Evolutionary conservation across 2,797 vertebrate species (phyloP).

Genomic region (Mormyrus proboscirostris): DNA sequence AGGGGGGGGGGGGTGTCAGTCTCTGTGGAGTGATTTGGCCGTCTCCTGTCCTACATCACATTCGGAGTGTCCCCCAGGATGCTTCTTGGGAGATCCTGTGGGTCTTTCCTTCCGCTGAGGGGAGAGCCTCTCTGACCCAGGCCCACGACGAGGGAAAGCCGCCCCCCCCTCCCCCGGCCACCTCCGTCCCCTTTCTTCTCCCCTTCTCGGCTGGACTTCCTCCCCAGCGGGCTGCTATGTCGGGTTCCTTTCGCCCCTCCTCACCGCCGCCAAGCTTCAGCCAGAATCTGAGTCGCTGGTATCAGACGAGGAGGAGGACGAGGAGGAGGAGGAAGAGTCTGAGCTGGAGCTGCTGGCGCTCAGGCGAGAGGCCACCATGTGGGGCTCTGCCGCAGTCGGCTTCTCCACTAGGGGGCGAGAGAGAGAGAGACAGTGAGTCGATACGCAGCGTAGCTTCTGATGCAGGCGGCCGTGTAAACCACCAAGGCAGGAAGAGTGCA

Average conservation of each 20-base stretch:
- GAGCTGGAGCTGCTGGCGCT: slow-evolving; percentile 87
- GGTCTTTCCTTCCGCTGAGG: not conserved
- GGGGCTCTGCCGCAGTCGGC: slow-evolving; percentile 52
- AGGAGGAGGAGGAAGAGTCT: slow-evolving; percentile 78
- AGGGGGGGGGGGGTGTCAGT: too few species aligned
- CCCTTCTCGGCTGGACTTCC: not conserved
- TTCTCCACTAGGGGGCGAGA: slow-evolving; percentile 65
- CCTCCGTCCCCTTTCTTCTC: not conserved
- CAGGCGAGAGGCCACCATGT: slow-evolving; percentile 73
- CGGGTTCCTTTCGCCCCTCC: not conserved
- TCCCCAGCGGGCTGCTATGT: not conserved
- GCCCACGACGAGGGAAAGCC: not conserved
- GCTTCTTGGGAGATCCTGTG: not conserved
- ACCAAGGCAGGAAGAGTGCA: not conserved
- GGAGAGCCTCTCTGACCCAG: not conserved
- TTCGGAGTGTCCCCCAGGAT: not conserved
- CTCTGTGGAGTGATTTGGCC: not conserved
- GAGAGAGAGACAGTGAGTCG: too few species aligned
- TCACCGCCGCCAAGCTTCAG: slow-evolving; percentile 27
- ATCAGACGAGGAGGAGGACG: slow-evolving; percentile 83
- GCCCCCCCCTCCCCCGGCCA: not conserved
- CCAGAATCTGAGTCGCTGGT: slow-evolving; percentile 87
- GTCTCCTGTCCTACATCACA: not conserved
- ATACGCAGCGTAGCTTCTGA: not conserved
- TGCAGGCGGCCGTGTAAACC: not conserved